phyloP scores from a whole-genome alignment of 1,140 invertebrate species.

The Vanessa atalanta region DNA sequence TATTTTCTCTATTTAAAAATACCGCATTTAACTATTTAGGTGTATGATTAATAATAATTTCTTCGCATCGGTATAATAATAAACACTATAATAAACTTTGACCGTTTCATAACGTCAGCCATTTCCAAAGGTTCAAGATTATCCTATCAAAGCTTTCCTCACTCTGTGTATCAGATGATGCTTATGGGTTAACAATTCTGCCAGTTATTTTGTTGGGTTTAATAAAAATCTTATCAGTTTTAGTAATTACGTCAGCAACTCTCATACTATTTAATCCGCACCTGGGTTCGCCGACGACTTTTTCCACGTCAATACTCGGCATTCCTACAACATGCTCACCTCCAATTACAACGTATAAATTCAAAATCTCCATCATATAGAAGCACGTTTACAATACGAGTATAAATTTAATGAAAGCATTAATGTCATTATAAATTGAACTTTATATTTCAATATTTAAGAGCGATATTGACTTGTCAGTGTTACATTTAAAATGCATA shows the following conservation, averaged over 20 bases:
- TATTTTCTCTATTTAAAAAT: too few species aligned
- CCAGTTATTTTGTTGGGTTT: background rate
- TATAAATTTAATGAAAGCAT: constrained; percentile 51
- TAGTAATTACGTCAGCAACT: constrained; percentile 10
- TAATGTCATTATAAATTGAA: constrained; percentile 37
- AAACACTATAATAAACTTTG: too few species aligned
- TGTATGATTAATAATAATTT: too few species aligned
- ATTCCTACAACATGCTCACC: constrained; percentile 53
- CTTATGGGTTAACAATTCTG: too few species aligned
- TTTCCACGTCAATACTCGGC: constrained; percentile 32
- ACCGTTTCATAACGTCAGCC: background rate
- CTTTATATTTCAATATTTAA: constrained; percentile 28
- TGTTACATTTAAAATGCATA: background rate
- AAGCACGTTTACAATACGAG: constrained; percentile 63
- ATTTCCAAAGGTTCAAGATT: background rate
- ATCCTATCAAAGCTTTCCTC: too few species aligned
- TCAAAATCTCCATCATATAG: constrained; percentile 52
- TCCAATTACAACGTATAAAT: constrained; percentile 72
- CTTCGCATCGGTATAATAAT: background rate
- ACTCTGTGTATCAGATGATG: too few species aligned
- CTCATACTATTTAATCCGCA: constrained; percentile 15
- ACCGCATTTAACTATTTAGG: too few species aligned
- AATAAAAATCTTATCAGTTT: background rate
- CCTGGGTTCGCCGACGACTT: constrained; percentile 10
- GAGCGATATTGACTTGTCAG: constrained; percentile 25